Percentiles rank a stretch among this genome's conserved stretches.
Conservation (phyloP, 2,888 invertebrate genomes). For the Leptopilina drosophilae region DNA sequence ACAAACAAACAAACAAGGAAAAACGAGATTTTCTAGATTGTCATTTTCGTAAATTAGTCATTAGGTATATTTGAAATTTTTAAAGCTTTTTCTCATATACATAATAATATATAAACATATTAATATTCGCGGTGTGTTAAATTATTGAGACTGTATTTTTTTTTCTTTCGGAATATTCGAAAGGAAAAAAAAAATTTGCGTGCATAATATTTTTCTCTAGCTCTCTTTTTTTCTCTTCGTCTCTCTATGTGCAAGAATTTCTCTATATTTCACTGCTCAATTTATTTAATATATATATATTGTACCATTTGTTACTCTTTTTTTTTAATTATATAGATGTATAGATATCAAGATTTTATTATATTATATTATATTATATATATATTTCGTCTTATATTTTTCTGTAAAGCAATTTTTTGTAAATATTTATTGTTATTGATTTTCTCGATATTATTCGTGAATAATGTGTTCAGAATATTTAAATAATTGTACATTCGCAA, state of each 20-base stretch:
- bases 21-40: not conserved
- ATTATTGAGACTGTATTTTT: not conserved
- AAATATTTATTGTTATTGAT: constrained; percentile 21
- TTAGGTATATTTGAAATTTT: not conserved
- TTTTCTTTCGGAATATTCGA: not conserved
- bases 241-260: constrained; percentile 12
- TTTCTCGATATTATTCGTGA: constrained; percentile 9
- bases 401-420: constrained; percentile 27
- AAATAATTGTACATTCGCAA: constrained; percentile 34
- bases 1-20: not conserved
- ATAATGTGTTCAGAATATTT: constrained; percentile 22
- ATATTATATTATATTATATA: not conserved
- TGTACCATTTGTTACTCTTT: not conserved
- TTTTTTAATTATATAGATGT: constrained; percentile 7
- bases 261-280: not conserved
- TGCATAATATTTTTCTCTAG: not conserved
- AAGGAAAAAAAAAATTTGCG: not conserved
- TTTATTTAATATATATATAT: not conserved
- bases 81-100: not conserved
- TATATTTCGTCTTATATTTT: constrained; percentile 1
- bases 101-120: no score
- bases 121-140: not conserved
- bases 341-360: not conserved
- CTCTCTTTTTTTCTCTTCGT: not conserved
- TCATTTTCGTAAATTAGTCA: not conserved